A percentile compares a stretch with the other conserved stretches of the same genome.
phyloP scores from a whole-genome alignment of 1,140 invertebrate genomes.

The Zeugodacus cucurbitae region DNA sequence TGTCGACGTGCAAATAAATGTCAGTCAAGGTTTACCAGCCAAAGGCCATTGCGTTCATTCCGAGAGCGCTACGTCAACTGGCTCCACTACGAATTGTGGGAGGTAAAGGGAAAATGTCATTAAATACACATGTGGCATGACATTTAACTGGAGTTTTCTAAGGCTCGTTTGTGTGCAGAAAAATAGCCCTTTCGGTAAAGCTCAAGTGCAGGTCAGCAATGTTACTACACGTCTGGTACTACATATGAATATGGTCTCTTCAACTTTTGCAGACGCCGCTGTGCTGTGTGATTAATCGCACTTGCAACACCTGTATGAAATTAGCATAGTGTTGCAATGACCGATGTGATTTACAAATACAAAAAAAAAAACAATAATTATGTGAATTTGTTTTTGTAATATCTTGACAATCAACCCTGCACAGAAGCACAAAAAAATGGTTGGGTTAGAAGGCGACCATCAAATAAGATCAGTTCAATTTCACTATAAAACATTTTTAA shows the following conservation, averaged over 20 bases:
- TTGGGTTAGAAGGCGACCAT: too few relatives aligned
- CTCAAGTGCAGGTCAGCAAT: background rate
- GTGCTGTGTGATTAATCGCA: background rate
- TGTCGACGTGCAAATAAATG: background rate
- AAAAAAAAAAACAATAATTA: too few relatives aligned
- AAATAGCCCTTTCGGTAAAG: background rate
- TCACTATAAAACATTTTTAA: too few relatives aligned
- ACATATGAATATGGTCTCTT: too few relatives aligned
- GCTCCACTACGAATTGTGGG: too few relatives aligned
- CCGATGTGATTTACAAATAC: too few relatives aligned
- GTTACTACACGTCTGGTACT: background rate
- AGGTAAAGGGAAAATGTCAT: background rate
- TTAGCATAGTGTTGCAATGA: background rate
- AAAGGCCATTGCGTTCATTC: background rate
- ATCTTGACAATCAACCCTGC: too few relatives aligned
- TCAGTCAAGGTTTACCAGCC: background rate
- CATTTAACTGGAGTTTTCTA: background rate
- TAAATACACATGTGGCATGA: constrained; percentile 4
- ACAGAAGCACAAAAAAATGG: too few relatives aligned
- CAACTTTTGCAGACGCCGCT: background rate
- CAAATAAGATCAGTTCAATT: too few relatives aligned
- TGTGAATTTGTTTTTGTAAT: too few relatives aligned
- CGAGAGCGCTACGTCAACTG: background rate
- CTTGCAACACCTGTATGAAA: background rate
- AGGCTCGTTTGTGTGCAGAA: too few relatives aligned